Conservation (phyloP, 37 sponge, comb jelly and placozoan genomes). For the Hormiphora californensis region DNA sequence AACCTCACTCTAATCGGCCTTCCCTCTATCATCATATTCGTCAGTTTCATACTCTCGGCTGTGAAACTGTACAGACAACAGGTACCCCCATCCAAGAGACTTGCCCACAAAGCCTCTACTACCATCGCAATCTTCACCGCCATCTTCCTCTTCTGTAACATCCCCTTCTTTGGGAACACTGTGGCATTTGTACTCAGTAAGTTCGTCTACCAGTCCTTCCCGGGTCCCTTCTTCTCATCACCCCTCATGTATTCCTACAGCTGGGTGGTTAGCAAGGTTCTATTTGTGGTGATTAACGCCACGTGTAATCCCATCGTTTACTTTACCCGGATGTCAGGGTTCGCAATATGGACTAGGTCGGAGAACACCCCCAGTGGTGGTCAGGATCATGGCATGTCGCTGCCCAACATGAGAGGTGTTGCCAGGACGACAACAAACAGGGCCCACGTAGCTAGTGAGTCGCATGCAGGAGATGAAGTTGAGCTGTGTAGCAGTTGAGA, state of each 20-base stretch:
- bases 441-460: too few relatives aligned
- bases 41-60: slow-evolving; percentile 17
- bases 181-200: background rate
- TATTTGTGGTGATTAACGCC: slow-evolving; percentile 27
- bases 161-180: slow-evolving; percentile 10
- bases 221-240: slow-evolving; percentile 37
- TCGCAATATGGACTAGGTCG: background rate
- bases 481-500: too few relatives aligned
- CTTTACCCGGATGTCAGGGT: slow-evolving; percentile 9
- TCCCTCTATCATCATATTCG: slow-evolving; percentile 24
- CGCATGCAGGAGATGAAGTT: too few relatives aligned
- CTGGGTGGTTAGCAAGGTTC: slow-evolving; percentile 36
- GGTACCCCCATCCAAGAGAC: background rate
- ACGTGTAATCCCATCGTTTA: slow-evolving; percentile 7
- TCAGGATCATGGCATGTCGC: too few relatives aligned
- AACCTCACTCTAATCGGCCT: background rate
- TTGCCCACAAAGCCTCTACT: background rate
- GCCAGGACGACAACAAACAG: too few relatives aligned
- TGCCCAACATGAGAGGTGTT: too few relatives aligned
- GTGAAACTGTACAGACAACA: background rate
- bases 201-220: background rate
- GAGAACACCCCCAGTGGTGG: too few relatives aligned
- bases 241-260: slow-evolving; percentile 37
- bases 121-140: slow-evolving; percentile 51
- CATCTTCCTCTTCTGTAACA: background rate